Evolutionary conservation across 2,888 invertebrate species (phyloP), one percentile per base, ranked within the genome.

Genomic region (Tetanocera ferruginea): DNA sequence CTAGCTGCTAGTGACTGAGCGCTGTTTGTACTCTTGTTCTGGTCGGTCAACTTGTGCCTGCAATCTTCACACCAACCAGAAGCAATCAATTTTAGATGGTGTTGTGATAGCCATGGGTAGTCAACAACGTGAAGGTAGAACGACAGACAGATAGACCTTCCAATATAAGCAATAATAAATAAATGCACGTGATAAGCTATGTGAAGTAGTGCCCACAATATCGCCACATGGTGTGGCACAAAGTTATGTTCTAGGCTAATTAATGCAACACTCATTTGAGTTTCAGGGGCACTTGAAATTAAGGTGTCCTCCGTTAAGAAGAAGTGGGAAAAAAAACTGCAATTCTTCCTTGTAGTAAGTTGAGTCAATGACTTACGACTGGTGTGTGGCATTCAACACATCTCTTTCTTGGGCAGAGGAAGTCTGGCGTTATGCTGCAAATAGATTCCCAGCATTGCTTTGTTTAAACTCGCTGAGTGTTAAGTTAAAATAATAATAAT

Each of bases 31-130:
- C 43, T 43, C 43, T 2, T 14, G 14, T 2, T 43, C 43, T 31
- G 64, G n/a, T 14, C 9, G 5, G 25, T 31, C 31, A 64, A 64
- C 55, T 55, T 9, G 23, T 19, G 25, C 14, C 23, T n/a, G 34
- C 37, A 86, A 87, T 85, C 86, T 86, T 85, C 84, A 85, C 85
- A 86, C 85, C 85, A 86, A 78, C 82, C 84, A 85, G 84, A 83
- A 84, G 86, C 85, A 85, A 85, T 85, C 86, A 88, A 87, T 86
- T 86, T 86, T 85, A 86, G 86, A 84, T 86, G 87, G 86, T 78
- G 74, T 86, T 78, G 51, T 74, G 87, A 87, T 88, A 87, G 87
- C 84, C 85, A 87, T 84, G 86, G 87, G 87, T 86, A 87, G 85
- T 83, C 66, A 77, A 37, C 66, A 77, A 17, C 11, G n/a, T 28